phyloP scores from a whole-genome alignment of 2,113 vertebrate species.

The Brachypteracias leptosomus region DNA sequence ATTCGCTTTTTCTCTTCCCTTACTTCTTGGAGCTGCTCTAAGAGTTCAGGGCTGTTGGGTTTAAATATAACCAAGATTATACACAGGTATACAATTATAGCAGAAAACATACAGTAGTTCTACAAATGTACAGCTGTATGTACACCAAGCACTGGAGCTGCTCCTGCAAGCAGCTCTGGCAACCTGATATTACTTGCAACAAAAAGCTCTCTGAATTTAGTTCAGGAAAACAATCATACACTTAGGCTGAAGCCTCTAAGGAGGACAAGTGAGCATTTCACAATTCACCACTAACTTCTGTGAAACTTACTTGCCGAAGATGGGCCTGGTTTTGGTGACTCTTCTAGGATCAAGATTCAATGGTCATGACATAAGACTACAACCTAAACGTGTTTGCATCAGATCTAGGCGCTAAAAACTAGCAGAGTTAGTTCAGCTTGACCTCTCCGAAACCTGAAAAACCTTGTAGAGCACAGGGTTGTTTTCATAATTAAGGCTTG shows the following conservation, averaged over 20 bases:
- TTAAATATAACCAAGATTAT: background rate
- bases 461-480: background rate
- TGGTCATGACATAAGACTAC: background rate
- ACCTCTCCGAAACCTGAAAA: background rate
- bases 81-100: background rate
- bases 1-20: constrained; percentile 95
- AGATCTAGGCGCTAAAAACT: background rate
- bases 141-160: background rate
- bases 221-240: background rate
- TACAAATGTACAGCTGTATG: rapidly evolving
- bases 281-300: background rate
- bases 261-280: background rate
- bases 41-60: constrained; percentile 85
- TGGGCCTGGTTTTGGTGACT: background rate
- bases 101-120: background rate
- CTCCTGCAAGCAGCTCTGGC: background rate
- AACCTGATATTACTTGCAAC: background rate
- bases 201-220: background rate
- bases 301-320: background rate
- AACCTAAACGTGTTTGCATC: background rate
- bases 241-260: background rate
- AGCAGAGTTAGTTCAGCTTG: background rate
- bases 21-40: constrained; percentile 94
- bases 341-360: background rate
- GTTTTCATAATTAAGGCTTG: background rate